Conservation (phyloP, 2,888 invertebrate species). For the Mactromeris polynyma region DNA sequence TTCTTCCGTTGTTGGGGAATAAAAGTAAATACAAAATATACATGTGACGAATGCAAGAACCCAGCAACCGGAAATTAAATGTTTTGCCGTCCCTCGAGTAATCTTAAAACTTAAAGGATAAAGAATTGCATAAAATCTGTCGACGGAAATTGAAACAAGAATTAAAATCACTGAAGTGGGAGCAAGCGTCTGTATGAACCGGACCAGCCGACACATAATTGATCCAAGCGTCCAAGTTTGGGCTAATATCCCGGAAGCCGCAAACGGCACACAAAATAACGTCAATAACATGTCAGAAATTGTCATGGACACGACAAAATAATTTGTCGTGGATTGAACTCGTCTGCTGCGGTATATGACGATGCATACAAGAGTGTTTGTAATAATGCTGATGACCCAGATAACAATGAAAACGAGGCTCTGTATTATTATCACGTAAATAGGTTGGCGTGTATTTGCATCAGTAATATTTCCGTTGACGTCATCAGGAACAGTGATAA, state of each 20-base stretch:
- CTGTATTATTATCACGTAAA: conserved; percentile 47
- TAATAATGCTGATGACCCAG: conserved; percentile 76
- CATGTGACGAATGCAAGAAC: conserved; percentile 72
- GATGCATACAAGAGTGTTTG: conserved; percentile 83
- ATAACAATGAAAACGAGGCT: conserved; percentile 51
- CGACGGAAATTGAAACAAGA: conserved; percentile 82
- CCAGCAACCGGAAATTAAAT: conserved; percentile 81
- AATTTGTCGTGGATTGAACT: conserved; percentile 87
- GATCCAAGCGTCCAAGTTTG: conserved; percentile 78
- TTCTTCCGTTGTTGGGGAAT: conserved; percentile 54
- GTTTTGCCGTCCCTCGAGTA: conserved; percentile 83
- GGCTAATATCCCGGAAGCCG: conserved; percentile 72
- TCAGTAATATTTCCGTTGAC: neutral
- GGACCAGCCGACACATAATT: conserved; percentile 80
- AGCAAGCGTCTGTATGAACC: conserved; percentile 77
- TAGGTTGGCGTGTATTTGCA: conserved; percentile 14
- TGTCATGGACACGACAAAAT: conserved; percentile 84
- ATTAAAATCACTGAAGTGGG: conserved; percentile 78
- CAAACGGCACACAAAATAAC: conserved; percentile 78
- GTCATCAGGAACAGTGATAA: neutral
- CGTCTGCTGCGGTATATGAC: conserved; percentile 86
- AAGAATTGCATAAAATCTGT: conserved; percentile 86
- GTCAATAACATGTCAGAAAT: conserved; percentile 78
- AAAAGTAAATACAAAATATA: conserved; percentile 80
- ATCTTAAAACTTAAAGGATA: conserved; percentile 86